Evolutionary conservation across 2,888 invertebrate species (phyloP).

Genomic region (Nebria salina): DNA sequence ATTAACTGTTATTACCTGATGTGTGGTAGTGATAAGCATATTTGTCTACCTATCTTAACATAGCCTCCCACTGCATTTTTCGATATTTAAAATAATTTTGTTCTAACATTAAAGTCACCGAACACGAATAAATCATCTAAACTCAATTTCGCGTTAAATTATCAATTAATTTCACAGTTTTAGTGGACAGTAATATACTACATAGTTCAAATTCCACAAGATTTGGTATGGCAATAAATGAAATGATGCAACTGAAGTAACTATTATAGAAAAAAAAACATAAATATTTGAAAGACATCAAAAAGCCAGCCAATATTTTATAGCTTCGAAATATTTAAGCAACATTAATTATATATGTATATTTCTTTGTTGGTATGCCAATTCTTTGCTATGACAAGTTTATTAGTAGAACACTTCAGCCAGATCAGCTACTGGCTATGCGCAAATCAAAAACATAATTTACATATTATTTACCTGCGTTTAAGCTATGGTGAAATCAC

Average conservation of each 20-base stretch:
- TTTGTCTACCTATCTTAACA: no score
- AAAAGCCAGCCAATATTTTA: background rate
- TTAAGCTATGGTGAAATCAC: background rate
- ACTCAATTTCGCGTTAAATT: no score
- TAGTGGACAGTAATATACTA: no score
- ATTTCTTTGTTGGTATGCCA: background rate
- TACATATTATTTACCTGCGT: background rate
- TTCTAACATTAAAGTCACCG: no score
- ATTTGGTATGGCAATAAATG: background rate
- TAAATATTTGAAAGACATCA: background rate
- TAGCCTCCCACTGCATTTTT: no score
- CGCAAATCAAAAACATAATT: constrained; percentile 1
- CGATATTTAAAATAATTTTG: no score
- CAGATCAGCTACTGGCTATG: background rate
- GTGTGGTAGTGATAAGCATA: no score
- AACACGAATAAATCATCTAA: no score
- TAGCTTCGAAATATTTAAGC: background rate
- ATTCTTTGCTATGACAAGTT: background rate
- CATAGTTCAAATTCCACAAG: background rate
- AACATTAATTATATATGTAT: background rate
- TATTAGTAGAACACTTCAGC: background rate
- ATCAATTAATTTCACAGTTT: no score
- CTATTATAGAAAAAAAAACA: background rate
- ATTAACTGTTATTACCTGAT: no score
- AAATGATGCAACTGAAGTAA: no score